Conservation (phyloP, 2,888 invertebrate species). For the Himalopsyche kuldschensis region DNA sequence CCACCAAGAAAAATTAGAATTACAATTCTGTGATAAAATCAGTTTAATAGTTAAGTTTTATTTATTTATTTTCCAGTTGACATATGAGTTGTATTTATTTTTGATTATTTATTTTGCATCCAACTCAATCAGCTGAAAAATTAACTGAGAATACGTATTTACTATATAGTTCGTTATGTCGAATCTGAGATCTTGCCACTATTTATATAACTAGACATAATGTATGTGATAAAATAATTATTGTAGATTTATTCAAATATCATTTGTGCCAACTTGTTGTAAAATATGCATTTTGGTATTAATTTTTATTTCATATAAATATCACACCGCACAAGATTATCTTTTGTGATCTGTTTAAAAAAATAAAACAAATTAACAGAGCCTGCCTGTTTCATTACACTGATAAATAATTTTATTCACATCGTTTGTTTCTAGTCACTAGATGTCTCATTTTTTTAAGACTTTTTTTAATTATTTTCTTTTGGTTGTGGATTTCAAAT, state of each 20-base stretch:
- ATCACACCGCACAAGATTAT: not conserved
- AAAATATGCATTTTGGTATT: not conserved
- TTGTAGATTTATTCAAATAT: not conserved
- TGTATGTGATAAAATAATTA: not conserved
- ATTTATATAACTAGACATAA: not conserved
- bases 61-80: not conserved
- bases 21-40: not conserved
- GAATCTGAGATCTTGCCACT: not conserved
- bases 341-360: not conserved
- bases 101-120: not conserved
- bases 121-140: not conserved
- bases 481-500: too few relatives aligned
- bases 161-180: not conserved
- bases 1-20: not conserved
- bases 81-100: not conserved
- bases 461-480: too few relatives aligned
- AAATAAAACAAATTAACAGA: not conserved
- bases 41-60: too few relatives aligned
- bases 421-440: too few relatives aligned
- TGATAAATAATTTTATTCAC: too few relatives aligned
- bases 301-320: not conserved
- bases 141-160: not conserved
- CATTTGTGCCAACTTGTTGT: not conserved
- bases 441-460: too few relatives aligned
- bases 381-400: too few relatives aligned